These are phyloP conservation scores for Trachelus iudaicus DNA, from an alignment of 2,888 invertebrate genomes.

Conservation along the genomic window DNA sequence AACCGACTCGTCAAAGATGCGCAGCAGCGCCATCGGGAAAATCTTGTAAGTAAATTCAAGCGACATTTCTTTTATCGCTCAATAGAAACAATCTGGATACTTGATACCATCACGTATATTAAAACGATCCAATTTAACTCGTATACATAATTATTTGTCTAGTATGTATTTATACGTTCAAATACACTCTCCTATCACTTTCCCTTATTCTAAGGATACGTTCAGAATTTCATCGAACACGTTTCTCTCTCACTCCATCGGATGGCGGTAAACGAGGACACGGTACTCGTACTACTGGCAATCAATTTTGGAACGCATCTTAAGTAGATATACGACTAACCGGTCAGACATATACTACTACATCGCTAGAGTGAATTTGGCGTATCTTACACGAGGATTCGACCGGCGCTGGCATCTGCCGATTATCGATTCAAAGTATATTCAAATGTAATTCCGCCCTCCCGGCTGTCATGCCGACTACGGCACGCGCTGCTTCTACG, in stretches of 20 bases:
- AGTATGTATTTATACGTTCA: background rate
- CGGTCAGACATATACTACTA: background rate
- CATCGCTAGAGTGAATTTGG: conserved; percentile 4
- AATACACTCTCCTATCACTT: background rate
- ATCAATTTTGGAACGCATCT: too few relatives aligned
- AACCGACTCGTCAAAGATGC: background rate
- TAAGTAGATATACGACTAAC: background rate
- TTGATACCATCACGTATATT: background rate
- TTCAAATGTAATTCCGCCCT: conserved; percentile 45
- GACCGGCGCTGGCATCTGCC: conserved; percentile 21
- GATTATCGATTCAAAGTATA: conserved; percentile 43
- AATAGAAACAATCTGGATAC: conserved; percentile 8
- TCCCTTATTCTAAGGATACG: background rate
- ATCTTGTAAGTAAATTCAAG: background rate
- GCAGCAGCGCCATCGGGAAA: background rate
- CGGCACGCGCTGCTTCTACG: conserved; percentile 8
- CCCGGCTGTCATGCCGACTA: background rate
- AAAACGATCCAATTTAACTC: background rate
- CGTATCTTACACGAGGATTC: conserved; percentile 16
- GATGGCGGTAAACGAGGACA: too few relatives aligned
- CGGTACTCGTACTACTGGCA: too few relatives aligned
- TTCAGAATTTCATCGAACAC: too few relatives aligned
- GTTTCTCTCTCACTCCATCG: too few relatives aligned
- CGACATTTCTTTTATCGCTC: background rate
- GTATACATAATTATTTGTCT: background rate